Percentiles rank a stretch among this genome's conserved stretches.
Evolutionary conservation across 2,113 vertebrate species (phyloP).

Genomic region (Synodontis membranacea): DNA sequence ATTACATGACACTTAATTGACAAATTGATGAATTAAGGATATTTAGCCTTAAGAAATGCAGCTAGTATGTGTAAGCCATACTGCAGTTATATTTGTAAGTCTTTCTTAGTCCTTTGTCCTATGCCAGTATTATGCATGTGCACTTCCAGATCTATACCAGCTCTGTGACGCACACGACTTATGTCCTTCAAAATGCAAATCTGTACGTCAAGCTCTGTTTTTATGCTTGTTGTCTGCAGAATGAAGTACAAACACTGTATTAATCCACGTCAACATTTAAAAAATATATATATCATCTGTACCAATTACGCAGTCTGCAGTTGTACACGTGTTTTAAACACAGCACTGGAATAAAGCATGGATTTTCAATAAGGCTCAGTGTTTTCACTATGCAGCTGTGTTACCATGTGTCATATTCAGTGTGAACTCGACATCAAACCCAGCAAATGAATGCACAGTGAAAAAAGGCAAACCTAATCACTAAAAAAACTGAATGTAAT

Average conservation of each 20-base stretch:
- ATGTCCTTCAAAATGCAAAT: not conserved
- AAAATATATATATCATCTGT: not conserved
- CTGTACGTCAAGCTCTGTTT: not conserved
- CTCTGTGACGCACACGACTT: not conserved
- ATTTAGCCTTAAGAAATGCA: not conserved
- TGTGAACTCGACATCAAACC: not conserved
- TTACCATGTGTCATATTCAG: not conserved
- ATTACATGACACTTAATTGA: not conserved
- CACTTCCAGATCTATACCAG: not conserved
- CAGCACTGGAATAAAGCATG: not conserved
- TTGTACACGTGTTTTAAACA: not conserved
- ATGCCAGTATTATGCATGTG: not conserved
- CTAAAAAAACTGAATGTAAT: not conserved
- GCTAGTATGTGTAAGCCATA: not conserved
- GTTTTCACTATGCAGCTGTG: not conserved
- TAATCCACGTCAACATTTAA: not conserved
- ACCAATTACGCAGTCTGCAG: not conserved
- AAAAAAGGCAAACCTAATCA: not conserved
- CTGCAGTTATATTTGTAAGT: not conserved
- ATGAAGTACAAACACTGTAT: not conserved
- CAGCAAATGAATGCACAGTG: not conserved
- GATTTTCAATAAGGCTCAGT: not conserved
- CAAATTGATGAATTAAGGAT: not conserved
- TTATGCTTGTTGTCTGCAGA: not conserved
- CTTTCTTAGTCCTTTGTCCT: not conserved